Conservation (phyloP, 1,140 invertebrate species). For the Drosophila kanapiae region DNA sequence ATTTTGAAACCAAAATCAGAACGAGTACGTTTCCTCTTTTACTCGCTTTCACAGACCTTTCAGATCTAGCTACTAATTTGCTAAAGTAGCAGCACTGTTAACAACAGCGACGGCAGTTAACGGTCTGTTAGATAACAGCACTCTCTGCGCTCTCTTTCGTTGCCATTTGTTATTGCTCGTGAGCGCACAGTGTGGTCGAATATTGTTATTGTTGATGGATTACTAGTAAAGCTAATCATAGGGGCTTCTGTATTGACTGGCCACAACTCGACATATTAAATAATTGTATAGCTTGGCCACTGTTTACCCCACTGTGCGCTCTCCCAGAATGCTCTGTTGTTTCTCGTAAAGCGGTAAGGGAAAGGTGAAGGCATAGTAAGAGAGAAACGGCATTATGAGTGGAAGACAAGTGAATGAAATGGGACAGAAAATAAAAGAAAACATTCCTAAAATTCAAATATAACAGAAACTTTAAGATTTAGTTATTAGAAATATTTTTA, state of each 20-base stretch:
- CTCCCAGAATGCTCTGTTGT: neutral
- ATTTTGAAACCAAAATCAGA: no score
- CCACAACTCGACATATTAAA: neutral
- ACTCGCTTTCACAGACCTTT: no score
- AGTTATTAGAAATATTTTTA: no score
- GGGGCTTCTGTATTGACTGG: neutral
- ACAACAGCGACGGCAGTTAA: neutral
- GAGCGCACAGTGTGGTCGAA: neutral
- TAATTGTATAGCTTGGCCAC: neutral
- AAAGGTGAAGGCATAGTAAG: neutral
- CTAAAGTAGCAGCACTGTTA: neutral
- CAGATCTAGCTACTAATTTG: no score
- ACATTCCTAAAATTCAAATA: neutral
- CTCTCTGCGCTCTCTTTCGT: neutral
- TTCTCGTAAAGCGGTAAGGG: no score
- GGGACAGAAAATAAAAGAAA: no score
- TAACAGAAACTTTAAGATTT: neutral
- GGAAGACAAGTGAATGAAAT: constrained; percentile 20
- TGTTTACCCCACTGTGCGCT: neutral
- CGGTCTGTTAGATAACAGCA: constrained; percentile 4
- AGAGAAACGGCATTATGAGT: constrained; percentile 9
- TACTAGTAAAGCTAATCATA: neutral
- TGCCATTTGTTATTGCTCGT: neutral
- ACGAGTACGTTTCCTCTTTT: no score
- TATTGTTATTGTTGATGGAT: neutral